phyloP scores from a whole-genome alignment of 1,140 invertebrate genomes.

The Orius insidiosus region DNA sequence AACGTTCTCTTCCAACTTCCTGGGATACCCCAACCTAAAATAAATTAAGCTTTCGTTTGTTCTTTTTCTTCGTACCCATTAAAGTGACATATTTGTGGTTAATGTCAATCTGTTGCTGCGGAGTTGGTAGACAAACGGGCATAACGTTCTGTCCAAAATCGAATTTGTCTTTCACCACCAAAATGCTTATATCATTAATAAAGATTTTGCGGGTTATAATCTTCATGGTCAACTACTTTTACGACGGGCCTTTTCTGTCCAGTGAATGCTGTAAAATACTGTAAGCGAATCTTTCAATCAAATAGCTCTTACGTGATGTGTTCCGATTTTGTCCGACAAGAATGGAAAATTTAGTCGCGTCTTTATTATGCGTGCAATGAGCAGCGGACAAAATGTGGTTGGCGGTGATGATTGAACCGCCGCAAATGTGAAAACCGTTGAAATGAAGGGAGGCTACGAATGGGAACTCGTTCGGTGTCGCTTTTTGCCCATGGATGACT shows the following conservation, averaged over 20 bases:
- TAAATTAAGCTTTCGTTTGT: no score
- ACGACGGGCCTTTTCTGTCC: background rate
- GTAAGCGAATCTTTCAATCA: no score
- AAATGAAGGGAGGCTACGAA: slow-evolving; percentile 14
- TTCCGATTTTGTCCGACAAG: slow-evolving; percentile 3
- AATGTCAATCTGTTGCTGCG: no score
- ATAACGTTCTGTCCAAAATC: no score
- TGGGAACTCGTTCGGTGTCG: slow-evolving; percentile 17
- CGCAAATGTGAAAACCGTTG: slow-evolving; percentile 31
- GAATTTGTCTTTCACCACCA: no score
- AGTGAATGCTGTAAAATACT: background rate
- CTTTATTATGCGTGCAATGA: slow-evolving; percentile 34
- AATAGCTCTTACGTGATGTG: background rate
- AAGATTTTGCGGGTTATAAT: background rate
- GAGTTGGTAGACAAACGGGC: no score
- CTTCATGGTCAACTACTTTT: background rate
- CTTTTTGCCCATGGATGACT: slow-evolving; percentile 18
- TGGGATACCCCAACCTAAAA: no score
- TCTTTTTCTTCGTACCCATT: no score
- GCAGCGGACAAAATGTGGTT: slow-evolving; percentile 45
- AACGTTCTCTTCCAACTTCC: no score
- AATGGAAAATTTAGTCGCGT: background rate
- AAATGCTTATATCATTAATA: background rate
- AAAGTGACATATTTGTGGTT: no score
- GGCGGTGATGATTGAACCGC: slow-evolving; percentile 37